phyloP scores from a whole-genome alignment of 1,140 invertebrate species.

The Drosophila parabipectinata region DNA sequence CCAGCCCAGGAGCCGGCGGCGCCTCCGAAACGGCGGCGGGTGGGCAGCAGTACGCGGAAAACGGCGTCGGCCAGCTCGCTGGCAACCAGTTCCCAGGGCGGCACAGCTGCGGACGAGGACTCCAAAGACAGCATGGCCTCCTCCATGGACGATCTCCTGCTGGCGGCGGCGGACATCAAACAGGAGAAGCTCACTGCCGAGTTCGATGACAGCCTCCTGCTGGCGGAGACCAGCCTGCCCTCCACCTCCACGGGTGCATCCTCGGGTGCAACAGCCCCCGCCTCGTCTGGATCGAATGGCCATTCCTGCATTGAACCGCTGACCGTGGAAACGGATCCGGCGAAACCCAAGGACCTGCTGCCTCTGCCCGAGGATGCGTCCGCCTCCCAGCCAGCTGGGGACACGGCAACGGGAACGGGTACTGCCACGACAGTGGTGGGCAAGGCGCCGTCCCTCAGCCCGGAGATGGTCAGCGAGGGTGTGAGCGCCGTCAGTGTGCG shows the following conservation, averaged over 20 bases:
- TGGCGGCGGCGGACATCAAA: conserved; percentile 66
- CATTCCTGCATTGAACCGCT: conserved; percentile 53
- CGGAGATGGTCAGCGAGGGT: conserved; percentile 78
- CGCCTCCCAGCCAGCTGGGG: neutral
- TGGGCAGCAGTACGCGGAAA: conserved; percentile 56
- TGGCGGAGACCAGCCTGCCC: conserved; percentile 8
- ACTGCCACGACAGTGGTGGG: conserved; percentile 8
- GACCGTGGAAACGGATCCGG: conserved; percentile 55
- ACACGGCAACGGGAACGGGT: neutral
- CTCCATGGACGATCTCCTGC: conserved; percentile 69
- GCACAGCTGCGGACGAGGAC: conserved; percentile 65
- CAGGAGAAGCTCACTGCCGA: conserved; percentile 64
- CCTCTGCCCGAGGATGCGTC: neutral
- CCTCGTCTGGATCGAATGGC: conserved; percentile 39
- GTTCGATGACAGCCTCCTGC: conserved; percentile 49
- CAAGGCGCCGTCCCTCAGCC: conserved; percentile 75
- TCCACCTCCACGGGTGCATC: conserved; percentile 37
- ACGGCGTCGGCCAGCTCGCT: conserved; percentile 56
- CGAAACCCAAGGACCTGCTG: conserved; percentile 11
- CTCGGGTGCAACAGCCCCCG: neutral
- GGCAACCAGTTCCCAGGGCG: conserved; percentile 47
- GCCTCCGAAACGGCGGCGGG: conserved; percentile 55
- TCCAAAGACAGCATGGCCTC: conserved; percentile 79
- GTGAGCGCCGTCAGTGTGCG: conserved; percentile 79
- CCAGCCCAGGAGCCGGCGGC: conserved; percentile 35